Base-by-base conservation (phyloP, 2,113 vertebrate species). In the Cryptomyrus ogoouensis region DNA sequence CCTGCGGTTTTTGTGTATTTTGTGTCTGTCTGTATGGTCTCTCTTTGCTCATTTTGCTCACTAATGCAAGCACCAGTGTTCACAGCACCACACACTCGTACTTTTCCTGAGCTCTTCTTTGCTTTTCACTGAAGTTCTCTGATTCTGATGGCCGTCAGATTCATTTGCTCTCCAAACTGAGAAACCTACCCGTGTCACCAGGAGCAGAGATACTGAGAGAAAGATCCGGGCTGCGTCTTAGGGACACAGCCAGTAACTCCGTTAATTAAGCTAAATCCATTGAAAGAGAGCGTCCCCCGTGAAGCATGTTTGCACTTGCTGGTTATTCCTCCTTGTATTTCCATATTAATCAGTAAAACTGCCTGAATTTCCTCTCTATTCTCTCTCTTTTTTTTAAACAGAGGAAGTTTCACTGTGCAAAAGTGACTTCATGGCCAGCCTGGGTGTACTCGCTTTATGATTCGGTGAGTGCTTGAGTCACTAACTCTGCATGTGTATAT, bases 391-490 rank as follows among this genome's bases (percentile, higher is more conserved):
- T 94, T 91, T 93, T 1, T 95, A 35, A 94, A 89, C 93, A 99
- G 98, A 97, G 97, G 91, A 99, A 97, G 94, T 97, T 98, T 92
- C 96, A 95, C 91, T 97, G 97, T 96, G 98, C 98, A 42, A 98
- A 96, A 94, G 92, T 99, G 96, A 99, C 98, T 0, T 97, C 96
- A 1, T 99, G 98, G 98, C 98, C 98, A 27, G 95, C 97, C 42
- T 99, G 98, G 98, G 96, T 99, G 42, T 99, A 99, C 58, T 96
- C 97, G 7, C 95, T 99, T 0, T 99, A 99, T 90, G 98, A 99
- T 70, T 97, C 98, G 47, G 98, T 99, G 94, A 98, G 98, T 97
- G 90, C 90, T 24, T 24, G 21, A 58, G 24, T 62, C 2, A 58
- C 89, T 58, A 62, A 15, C 42, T 49, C 6, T 62, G 56, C 3